phyloP scores from a whole-genome alignment of 2,888 invertebrate species.

The Tillus elongatus region DNA sequence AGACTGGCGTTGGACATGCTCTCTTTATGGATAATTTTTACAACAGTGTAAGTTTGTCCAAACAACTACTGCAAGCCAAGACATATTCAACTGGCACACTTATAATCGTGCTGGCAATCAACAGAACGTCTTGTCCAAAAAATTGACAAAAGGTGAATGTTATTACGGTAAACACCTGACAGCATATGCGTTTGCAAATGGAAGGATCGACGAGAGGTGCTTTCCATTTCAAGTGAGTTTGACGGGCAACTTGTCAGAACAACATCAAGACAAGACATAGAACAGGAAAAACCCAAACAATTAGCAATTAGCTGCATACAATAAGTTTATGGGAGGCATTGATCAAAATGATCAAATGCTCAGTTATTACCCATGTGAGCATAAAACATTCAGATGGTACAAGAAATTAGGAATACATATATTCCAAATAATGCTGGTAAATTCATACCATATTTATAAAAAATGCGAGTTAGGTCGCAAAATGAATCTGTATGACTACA shows the following conservation, averaged over 20 bases:
- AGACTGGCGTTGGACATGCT: constrained; percentile 17
- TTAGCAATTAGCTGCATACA: constrained; percentile 16
- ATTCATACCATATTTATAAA: no score
- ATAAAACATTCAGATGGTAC: no score
- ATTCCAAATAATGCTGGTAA: no score
- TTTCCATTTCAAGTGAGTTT: constrained; percentile 21
- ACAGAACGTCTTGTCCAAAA: constrained; percentile 10
- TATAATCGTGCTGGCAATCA: constrained; percentile 13
- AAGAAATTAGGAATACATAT: no score
- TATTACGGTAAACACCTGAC: no score
- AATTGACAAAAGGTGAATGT: constrained; percentile 15
- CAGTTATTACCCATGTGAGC: no score
- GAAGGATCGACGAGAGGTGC: constrained; percentile 20
- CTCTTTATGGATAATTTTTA: constrained; percentile 24
- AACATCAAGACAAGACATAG: constrained; percentile 6
- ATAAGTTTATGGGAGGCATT: neutral
- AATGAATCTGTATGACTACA: no score
- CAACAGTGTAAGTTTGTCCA: constrained; percentile 19
- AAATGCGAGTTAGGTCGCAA: no score
- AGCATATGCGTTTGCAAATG: constrained; percentile 20
- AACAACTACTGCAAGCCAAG: constrained; percentile 10
- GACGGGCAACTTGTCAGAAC: constrained; percentile 14
- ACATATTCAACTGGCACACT: constrained; percentile 12
- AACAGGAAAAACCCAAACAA: constrained; percentile 14
- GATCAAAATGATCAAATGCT: neutral